Conservation (phyloP, 2,888 invertebrate species). For the Trichopria drosophilae region DNA sequence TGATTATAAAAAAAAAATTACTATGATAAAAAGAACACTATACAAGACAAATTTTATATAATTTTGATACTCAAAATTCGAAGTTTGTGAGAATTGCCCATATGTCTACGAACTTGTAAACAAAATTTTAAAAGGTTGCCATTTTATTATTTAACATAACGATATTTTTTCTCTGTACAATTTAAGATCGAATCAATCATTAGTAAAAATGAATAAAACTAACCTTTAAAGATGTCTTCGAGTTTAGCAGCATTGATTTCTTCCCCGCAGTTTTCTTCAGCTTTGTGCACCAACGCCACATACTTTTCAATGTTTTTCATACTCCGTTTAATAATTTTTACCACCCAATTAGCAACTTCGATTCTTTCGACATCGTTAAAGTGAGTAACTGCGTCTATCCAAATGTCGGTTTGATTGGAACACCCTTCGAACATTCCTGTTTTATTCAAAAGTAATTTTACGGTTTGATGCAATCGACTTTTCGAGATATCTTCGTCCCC, state of each 20-base stretch:
- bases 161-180: no score
- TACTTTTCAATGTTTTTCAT: conserved; percentile 46
- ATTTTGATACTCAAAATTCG: no score
- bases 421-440: conserved; percentile 69
- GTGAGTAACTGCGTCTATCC: conserved; percentile 62
- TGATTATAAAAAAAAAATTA: no score
- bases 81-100: no score
- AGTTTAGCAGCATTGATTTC: conserved; percentile 31
- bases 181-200: no score
- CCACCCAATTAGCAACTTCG: conserved; percentile 45
- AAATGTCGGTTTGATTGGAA: conserved; percentile 69
- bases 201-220: neutral
- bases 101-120: no score
- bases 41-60: no score
- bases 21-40: no score
- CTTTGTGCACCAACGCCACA: conserved; percentile 37
- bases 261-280: conserved; percentile 41
- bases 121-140: neutral
- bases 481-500: conserved; percentile 30
- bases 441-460: conserved; percentile 65
- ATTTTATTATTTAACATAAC: conserved; percentile 9
- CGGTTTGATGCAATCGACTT: conserved; percentile 61
- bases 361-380: conserved; percentile 39
- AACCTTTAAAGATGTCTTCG: conserved; percentile 43
- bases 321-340: conserved; percentile 40